phyloP scores from a whole-genome alignment of 2,888 invertebrate species.

The Cremastinae sp. region DNA sequence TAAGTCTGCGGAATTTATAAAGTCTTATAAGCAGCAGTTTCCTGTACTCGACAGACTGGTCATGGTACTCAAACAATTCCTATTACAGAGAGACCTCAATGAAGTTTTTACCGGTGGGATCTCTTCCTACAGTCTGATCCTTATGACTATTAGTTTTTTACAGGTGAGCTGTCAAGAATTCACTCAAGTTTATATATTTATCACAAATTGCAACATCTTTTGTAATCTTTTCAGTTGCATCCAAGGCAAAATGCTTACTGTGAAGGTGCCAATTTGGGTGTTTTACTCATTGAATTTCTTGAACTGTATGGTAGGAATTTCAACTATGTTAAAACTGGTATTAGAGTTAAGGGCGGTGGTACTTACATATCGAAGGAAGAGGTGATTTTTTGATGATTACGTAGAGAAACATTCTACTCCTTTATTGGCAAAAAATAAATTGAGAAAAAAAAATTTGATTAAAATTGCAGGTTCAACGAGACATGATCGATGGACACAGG shows the following conservation, averaged over 20 bases:
- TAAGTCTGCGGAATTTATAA: constrained; percentile 97
- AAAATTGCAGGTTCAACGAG: constrained; percentile 86
- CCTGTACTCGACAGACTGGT: constrained; percentile 96
- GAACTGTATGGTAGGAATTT: constrained; percentile 98
- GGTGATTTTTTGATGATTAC: constrained; percentile 70
- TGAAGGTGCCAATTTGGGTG: constrained; percentile 90
- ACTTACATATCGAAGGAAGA: constrained; percentile 97
- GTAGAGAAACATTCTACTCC: too few relatives aligned
- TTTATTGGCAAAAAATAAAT: neutral
- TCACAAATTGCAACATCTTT: neutral
- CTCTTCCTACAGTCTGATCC: constrained; percentile 98
- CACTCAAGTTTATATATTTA: neutral
- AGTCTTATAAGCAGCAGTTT: constrained; percentile 92
- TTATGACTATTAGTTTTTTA: constrained; percentile 99
- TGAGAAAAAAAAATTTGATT: neutral
- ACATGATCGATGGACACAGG: constrained; percentile 96
- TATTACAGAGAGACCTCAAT: constrained; percentile 98
- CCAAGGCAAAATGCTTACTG: constrained; percentile 88
- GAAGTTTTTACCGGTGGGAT: constrained; percentile 99
- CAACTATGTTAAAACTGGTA: constrained; percentile 96
- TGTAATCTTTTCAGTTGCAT: constrained; percentile 86
- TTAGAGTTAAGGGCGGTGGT: constrained; percentile 95
- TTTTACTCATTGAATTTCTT: constrained; percentile 97
- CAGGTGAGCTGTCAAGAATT: constrained; percentile 81
- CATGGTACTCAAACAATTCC: constrained; percentile 98